Conservation (phyloP, 2,888 invertebrate genomes). For the Arge pagana region DNA sequence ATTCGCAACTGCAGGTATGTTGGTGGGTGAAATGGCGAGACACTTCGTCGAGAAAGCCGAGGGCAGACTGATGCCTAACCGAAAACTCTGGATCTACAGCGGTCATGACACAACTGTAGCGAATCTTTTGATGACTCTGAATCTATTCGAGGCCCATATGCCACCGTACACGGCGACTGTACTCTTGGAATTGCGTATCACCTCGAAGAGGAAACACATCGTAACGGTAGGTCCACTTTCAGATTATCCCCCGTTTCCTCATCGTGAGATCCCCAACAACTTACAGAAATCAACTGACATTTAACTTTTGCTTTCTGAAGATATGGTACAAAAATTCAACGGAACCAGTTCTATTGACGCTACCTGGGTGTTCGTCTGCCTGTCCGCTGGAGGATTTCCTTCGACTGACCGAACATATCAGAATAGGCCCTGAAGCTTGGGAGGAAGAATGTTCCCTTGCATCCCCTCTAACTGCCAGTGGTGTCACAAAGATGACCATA, state of each 20-base stretch:
- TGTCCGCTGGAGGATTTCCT: constrained; percentile 69
- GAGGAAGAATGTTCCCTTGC: constrained; percentile 72
- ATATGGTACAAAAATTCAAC: constrained; percentile 72
- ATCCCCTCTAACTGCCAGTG: too few species aligned
- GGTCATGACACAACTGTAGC: constrained; percentile 83
- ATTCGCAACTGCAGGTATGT: too few species aligned
- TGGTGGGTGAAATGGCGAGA: constrained; percentile 72
- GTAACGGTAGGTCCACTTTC: constrained; percentile 48
- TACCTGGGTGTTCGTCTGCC: constrained; percentile 68
- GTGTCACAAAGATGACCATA: too few species aligned
- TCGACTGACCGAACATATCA: constrained; percentile 64
- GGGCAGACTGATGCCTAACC: constrained; percentile 57
- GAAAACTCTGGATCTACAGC: constrained; percentile 75
- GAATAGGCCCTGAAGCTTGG: constrained; percentile 70
- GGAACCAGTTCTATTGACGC: constrained; percentile 64
- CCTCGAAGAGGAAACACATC: constrained; percentile 55
- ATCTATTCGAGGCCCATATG: constrained; percentile 69
- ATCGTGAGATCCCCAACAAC: too few species aligned
- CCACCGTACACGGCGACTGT: constrained; percentile 74
- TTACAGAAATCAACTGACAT: too few species aligned
- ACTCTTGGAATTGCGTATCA: constrained; percentile 70
- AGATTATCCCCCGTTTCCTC: too few species aligned
- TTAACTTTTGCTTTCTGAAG: constrained; percentile 52
- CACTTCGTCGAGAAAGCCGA: constrained; percentile 64
- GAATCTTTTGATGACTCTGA: constrained; percentile 72